phyloP scores from a whole-genome alignment of 2,797 vertebrate species.

The Hyperoplus lanceolatus region DNA sequence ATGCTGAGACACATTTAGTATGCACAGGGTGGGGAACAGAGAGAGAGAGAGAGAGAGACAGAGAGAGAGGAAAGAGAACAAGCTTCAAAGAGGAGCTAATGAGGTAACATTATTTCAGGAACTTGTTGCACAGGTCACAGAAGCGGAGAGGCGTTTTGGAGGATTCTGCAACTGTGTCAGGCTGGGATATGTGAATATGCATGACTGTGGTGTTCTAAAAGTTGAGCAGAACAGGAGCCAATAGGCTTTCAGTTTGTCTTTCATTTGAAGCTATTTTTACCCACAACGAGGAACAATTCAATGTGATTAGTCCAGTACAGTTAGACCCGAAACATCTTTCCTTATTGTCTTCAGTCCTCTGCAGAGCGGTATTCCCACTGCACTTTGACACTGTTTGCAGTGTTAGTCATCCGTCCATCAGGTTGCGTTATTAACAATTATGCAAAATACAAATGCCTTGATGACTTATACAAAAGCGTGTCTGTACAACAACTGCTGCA shows the following conservation, averaged over 20 bases:
- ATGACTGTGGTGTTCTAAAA: too few species aligned
- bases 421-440: not conserved
- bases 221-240: not conserved
- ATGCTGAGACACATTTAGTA: slow-evolving; percentile 68
- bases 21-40: slow-evolving; percentile 48
- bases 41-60: slow-evolving; percentile 13
- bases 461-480: not conserved
- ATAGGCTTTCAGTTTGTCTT: not conserved
- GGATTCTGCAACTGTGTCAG: slow-evolving; percentile 16
- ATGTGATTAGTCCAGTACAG: not conserved
- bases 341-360: not conserved
- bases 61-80: not conserved
- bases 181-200: not conserved
- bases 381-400: not conserved
- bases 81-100: slow-evolving; percentile 66
- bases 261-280: not conserved
- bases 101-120: slow-evolving; percentile 70
- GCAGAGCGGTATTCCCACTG: not conserved
- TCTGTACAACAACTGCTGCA: not conserved
- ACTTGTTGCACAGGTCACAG: slow-evolving; percentile 68
- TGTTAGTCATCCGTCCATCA: not conserved
- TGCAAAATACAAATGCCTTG: not conserved
- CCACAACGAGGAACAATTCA: not conserved
- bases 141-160: slow-evolving; percentile 23
- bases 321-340: not conserved